A percentile compares a stretch with the other conserved stretches of the same genome.
These are phyloP conservation scores for Accipiter cooperii DNA, from an alignment of 2,113 vertebrate genomes.

Conservation along the genomic window DNA sequence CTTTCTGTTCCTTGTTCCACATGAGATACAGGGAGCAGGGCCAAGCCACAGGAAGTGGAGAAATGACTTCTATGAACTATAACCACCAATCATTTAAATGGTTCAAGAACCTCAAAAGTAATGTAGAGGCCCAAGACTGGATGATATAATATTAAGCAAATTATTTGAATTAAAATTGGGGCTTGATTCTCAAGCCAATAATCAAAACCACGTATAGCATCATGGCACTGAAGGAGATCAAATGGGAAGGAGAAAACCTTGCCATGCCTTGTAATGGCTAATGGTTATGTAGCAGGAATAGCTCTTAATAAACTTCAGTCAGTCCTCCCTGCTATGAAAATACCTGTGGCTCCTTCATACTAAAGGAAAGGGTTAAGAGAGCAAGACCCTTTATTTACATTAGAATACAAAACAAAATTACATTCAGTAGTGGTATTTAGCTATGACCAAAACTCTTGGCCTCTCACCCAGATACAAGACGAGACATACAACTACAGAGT, in stretches of 20 bases:
- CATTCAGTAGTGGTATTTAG: not conserved
- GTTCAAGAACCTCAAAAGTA: not conserved
- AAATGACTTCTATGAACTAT: not conserved
- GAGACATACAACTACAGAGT: not conserved
- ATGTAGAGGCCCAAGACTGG: not conserved
- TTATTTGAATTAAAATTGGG: not conserved
- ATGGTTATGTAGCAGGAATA: not conserved
- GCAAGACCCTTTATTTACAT: not conserved
- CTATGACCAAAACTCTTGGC: not conserved
- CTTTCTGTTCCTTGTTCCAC: not conserved
- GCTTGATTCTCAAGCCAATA: not conserved
- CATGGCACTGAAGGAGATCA: not conserved
- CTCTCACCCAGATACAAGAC: not conserved
- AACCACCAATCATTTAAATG: not conserved
- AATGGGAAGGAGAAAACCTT: not conserved
- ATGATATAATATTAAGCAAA: not conserved
- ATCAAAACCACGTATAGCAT: not conserved
- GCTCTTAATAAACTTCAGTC: not conserved
- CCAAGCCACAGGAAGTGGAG: not conserved
- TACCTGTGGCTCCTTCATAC: not conserved
- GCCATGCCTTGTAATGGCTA: not conserved
- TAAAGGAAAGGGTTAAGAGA: not conserved
- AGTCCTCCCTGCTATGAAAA: not conserved
- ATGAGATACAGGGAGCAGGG: not conserved
- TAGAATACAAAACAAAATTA: not conserved